phyloP scores from a whole-genome alignment of 1,140 invertebrate species.

The Drosophila ironensis region DNA sequence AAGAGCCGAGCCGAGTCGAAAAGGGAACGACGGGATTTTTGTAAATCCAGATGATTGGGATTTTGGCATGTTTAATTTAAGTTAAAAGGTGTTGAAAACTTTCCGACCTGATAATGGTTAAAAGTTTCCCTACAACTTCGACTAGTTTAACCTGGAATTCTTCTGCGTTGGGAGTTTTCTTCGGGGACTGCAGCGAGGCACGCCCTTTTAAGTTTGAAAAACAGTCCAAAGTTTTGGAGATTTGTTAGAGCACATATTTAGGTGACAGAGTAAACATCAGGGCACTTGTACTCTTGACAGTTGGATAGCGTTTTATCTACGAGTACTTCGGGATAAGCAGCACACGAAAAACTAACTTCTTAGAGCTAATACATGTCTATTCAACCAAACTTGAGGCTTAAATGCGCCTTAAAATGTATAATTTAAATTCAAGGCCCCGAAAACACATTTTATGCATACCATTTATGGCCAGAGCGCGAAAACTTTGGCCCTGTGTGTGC shows the following conservation, averaged over 20 bases:
- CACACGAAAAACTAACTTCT: no score
- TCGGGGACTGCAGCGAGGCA: neutral
- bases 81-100: conserved; percentile 68
- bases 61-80: conserved; percentile 59
- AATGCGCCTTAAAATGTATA: no score
- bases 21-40: conserved; percentile 20
- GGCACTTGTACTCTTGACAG: neutral
- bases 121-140: conserved; percentile 36
- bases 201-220: conserved; percentile 6
- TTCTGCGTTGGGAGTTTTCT: conserved; percentile 4
- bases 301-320: no score
- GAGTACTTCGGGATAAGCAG: no score
- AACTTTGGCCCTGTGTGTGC: conserved; percentile 60
- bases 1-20: neutral
- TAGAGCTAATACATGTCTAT: no score
- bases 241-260: neutral
- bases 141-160: conserved; percentile 15
- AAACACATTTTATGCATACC: conserved; percentile 40
- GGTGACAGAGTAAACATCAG: neutral
- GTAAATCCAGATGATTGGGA: conserved; percentile 55
- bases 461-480: conserved; percentile 45
- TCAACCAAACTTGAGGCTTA: no score
- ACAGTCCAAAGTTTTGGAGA: conserved; percentile 1
- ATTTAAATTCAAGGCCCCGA: neutral
- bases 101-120: conserved; percentile 45